Conservation (phyloP, 2,113 vertebrate genomes). For the Gnathochromis pfefferi region DNA sequence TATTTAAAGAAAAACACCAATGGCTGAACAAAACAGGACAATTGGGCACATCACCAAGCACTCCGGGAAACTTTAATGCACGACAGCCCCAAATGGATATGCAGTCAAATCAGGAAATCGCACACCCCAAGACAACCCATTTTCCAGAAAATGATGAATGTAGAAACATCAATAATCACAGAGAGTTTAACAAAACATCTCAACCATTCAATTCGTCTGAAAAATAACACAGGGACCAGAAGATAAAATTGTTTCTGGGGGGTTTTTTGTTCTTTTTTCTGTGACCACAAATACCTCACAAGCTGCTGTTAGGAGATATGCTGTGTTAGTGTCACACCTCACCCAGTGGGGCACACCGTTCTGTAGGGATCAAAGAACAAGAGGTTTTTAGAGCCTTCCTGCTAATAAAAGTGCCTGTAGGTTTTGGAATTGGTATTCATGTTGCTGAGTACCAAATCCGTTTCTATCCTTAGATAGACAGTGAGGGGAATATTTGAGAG, state of each 20-base stretch:
- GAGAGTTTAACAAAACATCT: neutral
- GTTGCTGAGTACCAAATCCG: neutral
- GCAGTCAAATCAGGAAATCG: neutral
- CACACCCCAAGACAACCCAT: neutral
- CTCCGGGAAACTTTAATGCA: neutral
- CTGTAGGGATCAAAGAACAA: slow-evolving; percentile 35
- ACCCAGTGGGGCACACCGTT: slow-evolving; percentile 17
- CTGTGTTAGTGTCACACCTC: slow-evolving; percentile 30
- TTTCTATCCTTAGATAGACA: neutral
- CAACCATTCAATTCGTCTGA: neutral
- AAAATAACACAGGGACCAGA: neutral
- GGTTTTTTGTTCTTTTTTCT: neutral
- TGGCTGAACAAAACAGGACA: neutral
- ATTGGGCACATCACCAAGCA: neutral
- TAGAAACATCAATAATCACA: neutral
- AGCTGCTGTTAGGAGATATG: neutral
- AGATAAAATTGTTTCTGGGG: neutral
- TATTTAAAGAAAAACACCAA: neutral
- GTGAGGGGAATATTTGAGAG: neutral
- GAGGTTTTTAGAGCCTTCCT: slow-evolving; percentile 6
- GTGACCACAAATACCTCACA: neutral
- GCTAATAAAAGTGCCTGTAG: slow-evolving; percentile 9
- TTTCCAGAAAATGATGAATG: neutral
- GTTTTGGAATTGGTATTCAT: slow-evolving; percentile 18
- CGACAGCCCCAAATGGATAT: neutral